Evolutionary conservation across 1,140 invertebrate genomes (phyloP).

Genomic region (Monochamus saltuarius): DNA sequence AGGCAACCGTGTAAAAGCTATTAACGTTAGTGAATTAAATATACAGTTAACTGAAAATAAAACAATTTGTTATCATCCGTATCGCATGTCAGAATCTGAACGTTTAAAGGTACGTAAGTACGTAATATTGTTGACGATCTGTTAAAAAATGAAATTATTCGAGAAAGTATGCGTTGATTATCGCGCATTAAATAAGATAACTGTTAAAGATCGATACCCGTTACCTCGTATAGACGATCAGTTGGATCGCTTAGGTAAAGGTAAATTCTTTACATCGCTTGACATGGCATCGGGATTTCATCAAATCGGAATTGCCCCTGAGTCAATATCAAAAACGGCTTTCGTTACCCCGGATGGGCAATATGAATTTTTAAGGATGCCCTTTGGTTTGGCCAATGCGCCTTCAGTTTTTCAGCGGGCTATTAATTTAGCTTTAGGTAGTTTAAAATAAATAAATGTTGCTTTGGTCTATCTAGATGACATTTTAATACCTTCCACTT

Average conservation of each 20-base stretch:
- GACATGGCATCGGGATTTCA: slow-evolving; percentile 37
- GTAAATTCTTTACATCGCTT: slow-evolving; percentile 35
- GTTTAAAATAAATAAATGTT: too few species aligned
- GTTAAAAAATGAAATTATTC: slow-evolving; percentile 27
- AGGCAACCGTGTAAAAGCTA: background rate
- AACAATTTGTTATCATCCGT: slow-evolving; percentile 20
- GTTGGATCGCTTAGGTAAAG: slow-evolving; percentile 32
- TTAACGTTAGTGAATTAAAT: too few species aligned
- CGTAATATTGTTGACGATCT: slow-evolving; percentile 20
- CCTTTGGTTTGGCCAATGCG: too few species aligned
- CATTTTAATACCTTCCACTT: too few species aligned
- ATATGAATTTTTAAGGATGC: slow-evolving; percentile 28
- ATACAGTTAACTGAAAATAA: slow-evolving; percentile 15
- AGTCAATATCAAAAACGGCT: slow-evolving; percentile 41
- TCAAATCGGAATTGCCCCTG: slow-evolving; percentile 41
- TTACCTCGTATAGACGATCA: too few species aligned
- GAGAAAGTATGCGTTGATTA: slow-evolving; percentile 47
- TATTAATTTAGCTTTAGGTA: too few species aligned
- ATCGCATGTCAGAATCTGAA: slow-evolving; percentile 21
- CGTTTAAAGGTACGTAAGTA: slow-evolving; percentile 10
- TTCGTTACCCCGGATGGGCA: slow-evolving; percentile 35
- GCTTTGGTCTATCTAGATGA: too few species aligned
- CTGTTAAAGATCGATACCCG: slow-evolving; percentile 35
- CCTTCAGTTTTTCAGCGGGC: too few species aligned
- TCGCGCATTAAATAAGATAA: slow-evolving; percentile 25